Percentiles rank a stretch among this genome's conserved stretches.
phyloP scores from a whole-genome alignment of 37 sponge, comb jelly and placozoan genomes.

The Diacarnus erythraeanus region DNA sequence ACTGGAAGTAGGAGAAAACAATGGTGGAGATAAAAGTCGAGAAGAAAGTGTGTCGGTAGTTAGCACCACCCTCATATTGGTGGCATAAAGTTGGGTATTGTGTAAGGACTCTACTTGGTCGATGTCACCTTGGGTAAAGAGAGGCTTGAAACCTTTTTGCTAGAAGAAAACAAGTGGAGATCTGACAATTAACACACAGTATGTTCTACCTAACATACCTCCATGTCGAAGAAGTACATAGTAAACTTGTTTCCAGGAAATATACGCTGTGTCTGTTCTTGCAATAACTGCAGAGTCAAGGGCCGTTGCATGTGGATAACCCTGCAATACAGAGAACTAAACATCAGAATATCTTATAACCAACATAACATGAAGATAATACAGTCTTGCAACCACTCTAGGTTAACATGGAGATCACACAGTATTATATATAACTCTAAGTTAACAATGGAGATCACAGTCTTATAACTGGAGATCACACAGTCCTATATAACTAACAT shows the following conservation, averaged over 20 bases:
- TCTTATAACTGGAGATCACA: too few relatives aligned
- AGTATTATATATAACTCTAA: too few relatives aligned
- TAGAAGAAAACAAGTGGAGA: background rate
- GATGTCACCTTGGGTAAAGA: conserved; percentile 36
- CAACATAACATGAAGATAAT: background rate
- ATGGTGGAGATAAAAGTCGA: conserved; percentile 38
- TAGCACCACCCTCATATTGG: conserved; percentile 44
- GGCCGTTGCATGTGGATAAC: conserved; percentile 50
- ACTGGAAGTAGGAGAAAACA: conserved; percentile 27
- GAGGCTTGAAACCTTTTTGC: conserved; percentile 39
- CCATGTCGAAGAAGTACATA: conserved; percentile 57
- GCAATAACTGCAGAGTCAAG: conserved; percentile 30
- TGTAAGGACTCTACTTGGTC: conserved; percentile 20
- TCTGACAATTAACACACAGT: background rate
- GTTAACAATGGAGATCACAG: too few relatives aligned
- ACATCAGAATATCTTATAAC: background rate
- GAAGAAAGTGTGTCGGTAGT: background rate
- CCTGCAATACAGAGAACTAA: conserved; percentile 11
- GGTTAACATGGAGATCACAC: too few relatives aligned
- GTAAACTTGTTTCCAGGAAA: conserved; percentile 58
- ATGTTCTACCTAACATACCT: conserved; percentile 31
- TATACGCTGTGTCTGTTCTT: conserved; percentile 21
- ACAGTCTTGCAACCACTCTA: too few relatives aligned
- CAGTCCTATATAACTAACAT: too few relatives aligned
- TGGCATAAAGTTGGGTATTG: conserved; percentile 22